Base-by-base conservation (phyloP, 2,888 invertebrate species). In the Cremastinae sp. region DNA sequence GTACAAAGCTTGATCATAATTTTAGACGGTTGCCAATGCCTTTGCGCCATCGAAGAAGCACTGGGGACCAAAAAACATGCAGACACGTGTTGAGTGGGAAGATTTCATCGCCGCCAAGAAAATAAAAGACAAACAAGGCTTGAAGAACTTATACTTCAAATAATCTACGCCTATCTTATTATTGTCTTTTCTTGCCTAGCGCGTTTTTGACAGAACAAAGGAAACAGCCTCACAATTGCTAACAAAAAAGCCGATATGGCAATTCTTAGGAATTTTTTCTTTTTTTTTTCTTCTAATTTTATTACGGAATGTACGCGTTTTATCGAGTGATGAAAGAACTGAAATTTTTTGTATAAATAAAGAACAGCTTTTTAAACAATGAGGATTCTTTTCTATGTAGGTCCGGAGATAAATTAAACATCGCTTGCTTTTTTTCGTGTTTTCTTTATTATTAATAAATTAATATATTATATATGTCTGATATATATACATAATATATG, bases 401-500 rank as follows among this genome's bases (percentile, higher is more conserved):
- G 0, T 1, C 12, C 16, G 3, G 3, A 47, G 8, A n/a, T 28
- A 51, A 53, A 62, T n/a, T n/a, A 59, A 62, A 61, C 41, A 14
- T 47, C 18, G 36, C 22, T 22, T 58, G 22, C 45, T 62, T 69
- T 75, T 71, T 81, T 83, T 85, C 81, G 84, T 82, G 82, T 84
- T 87, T 87, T 87, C 84, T 88, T 87, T 88, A 88, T 88, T 88
- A 84, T 87, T 88, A 87, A 87, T 88, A 88, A 88, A 87, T 88
- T 85, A 87, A 84, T 84, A 84, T 88, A 85, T 88, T 84, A 80
- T 84, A 84, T 83, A 82, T 83, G 82, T 84, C 81, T 83, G 83
- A 84, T 81, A 82, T 83, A 81, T 81, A 82, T 81, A 75, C 70
- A 75, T 70, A 70, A 80, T 79, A 81, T 81, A 80, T 81, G 75